Evolutionary conservation across 2,888 invertebrate species (phyloP), one percentile per base, ranked within the genome.

Genomic region (Chaitophorus viminalis): DNA sequence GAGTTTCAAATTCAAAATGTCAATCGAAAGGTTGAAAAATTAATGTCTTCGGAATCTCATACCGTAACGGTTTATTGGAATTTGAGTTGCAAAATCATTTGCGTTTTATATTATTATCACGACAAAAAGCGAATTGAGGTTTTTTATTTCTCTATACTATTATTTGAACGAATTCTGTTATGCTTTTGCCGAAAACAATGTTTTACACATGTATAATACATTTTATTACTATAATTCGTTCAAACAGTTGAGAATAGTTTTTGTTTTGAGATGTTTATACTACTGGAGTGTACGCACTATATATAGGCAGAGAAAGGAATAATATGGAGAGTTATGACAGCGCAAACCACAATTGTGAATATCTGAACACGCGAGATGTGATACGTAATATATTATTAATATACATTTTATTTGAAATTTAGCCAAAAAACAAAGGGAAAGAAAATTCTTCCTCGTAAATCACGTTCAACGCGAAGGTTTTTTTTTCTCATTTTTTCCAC

Each of bases 341-440:
- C 36, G 25, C 36, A 36, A 36, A 36, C 0, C 74, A 6, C 74
- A 21, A 33, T 25, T 36, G 36, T 14, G 25, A 72, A 72, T 33
- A 72, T 74, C 74, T 36, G 1, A 68, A 68, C 68, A 29, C 29
- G 70, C 70, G 29, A 29, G n/a, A 65, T 11, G n/a, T 2, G n/a
- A 65, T 14, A 60, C 70, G n/a, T n/a, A n/a, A 17, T 31, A 70
- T 46, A 29, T 29, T 79, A 36, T 79, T 18, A 46, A 76, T 29
- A 76, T 29, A 29, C 52, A 18, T 52, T 72, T 36, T 46, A 70
- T 60, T 75, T 75, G 75, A 74, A 82, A 39, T 83, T 84, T 9
- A 29, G 76, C 46, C 65, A 84, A 76, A 83, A 83, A 83, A 60
- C n/a, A 46, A 84, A 84, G 60, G 5, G 39, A 68, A 65, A 21